Percentiles rank a stretch among this genome's conserved stretches.
Evolutionary conservation across 2,113 vertebrate genomes (phyloP).

Genomic region (Cyanoderma ruficeps): DNA sequence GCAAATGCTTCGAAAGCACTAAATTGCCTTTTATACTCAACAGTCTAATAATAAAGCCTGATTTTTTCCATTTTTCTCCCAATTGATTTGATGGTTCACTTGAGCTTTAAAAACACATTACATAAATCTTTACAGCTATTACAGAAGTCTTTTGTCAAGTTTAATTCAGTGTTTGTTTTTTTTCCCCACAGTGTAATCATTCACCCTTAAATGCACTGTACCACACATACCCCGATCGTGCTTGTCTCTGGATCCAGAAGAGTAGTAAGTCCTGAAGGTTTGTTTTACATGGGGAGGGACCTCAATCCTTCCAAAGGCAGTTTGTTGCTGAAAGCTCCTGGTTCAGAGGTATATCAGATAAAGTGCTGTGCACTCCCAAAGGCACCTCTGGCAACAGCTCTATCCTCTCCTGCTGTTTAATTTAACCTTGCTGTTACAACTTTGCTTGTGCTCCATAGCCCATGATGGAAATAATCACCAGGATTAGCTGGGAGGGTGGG

Average conservation of each 20-base stretch:
- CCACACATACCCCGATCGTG: background rate
- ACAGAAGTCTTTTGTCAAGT: constrained; percentile 60
- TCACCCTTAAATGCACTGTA: background rate
- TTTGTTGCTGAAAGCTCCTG: background rate
- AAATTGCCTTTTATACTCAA: constrained; percentile 68
- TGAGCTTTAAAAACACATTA: constrained; percentile 64
- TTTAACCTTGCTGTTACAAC: background rate
- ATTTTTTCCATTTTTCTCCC: constrained; percentile 35
- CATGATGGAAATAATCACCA: background rate
- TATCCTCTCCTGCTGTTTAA: background rate
- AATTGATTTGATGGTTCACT: constrained; percentile 62
- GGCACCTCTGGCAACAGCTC: background rate
- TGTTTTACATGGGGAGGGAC: background rate
- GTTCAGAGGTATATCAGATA: background rate
- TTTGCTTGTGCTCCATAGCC: background rate
- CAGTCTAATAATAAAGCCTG: constrained; percentile 63
- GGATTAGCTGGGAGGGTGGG: background rate
- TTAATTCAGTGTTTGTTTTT: constrained; percentile 6
- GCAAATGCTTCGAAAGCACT: constrained; percentile 60
- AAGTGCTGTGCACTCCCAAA: accelerated
- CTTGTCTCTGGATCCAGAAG: background rate
- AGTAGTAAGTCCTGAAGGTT: background rate
- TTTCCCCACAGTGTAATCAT: background rate
- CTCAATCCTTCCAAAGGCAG: background rate
- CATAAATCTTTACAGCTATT: constrained; percentile 57